phyloP scores from a whole-genome alignment of 2,113 vertebrate genomes.

The Albula glossodonta region DNA sequence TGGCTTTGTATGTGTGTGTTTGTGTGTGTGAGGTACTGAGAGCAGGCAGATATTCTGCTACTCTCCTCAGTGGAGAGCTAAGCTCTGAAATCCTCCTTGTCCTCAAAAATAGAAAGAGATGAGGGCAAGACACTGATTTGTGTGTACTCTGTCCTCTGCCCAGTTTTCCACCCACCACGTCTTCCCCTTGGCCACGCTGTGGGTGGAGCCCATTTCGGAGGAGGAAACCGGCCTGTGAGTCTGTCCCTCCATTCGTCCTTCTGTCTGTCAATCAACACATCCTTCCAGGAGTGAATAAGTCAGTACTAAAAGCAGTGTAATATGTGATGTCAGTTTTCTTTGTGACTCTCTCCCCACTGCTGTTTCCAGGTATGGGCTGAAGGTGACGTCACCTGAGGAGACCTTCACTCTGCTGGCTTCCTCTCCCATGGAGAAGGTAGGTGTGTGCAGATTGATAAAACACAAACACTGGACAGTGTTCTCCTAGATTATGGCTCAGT shows the following conservation, averaged over 20 bases:
- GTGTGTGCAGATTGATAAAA: neutral
- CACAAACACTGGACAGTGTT: neutral
- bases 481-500: neutral
- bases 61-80: neutral
- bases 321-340: neutral
- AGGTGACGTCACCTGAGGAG: slow-evolving; percentile 92
- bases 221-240: slow-evolving; percentile 86
- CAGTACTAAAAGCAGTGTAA: too few relatives aligned
- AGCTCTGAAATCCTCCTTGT: neutral
- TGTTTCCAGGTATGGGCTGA: slow-evolving; percentile 80
- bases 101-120: neutral
- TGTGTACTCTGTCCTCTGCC: slow-evolving; percentile 28
- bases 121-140: neutral
- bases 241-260: slow-evolving; percentile 6
- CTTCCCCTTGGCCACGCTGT: slow-evolving; percentile 90
- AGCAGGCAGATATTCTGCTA: neutral
- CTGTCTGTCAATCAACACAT: neutral
- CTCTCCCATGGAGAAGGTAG: slow-evolving; percentile 89
- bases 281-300: neutral
- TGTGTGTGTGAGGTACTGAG: neutral
- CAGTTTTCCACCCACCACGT: slow-evolving; percentile 98
- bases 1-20: neutral
- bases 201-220: slow-evolving; percentile 92
- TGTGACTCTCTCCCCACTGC: slow-evolving; percentile 17
- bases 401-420: slow-evolving; percentile 88